Conservation (phyloP, 2,888 invertebrate genomes). For the Erebia palarica region DNA sequence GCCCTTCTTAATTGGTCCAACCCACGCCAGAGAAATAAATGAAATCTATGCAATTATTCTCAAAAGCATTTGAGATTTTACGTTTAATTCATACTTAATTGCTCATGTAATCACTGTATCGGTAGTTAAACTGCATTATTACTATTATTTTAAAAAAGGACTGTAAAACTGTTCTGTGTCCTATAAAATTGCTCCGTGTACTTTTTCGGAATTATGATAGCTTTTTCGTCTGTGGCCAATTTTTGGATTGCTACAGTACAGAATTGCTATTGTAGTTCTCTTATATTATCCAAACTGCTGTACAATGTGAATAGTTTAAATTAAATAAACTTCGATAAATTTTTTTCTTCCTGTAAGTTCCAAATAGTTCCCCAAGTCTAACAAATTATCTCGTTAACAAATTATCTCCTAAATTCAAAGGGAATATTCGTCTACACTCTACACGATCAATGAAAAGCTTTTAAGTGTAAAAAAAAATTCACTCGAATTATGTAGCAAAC, state of each 20-base stretch:
- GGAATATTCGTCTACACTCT: conserved; percentile 6
- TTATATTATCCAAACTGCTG: no score
- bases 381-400: no score
- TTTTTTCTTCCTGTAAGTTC: no score
- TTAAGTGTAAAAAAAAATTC: no score
- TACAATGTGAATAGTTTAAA: no score
- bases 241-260: no score
- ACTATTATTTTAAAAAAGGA: background rate
- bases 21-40: conserved; percentile 37
- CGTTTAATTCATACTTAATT: background rate
- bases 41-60: conserved; percentile 33
- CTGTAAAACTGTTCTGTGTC: no score
- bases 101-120: background rate
- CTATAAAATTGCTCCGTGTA: no score
- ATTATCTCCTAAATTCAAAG: conserved; percentile 18
- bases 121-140: background rate
- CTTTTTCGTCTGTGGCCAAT: no score
- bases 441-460: conserved; percentile 22
- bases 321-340: no score
- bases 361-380: background rate
- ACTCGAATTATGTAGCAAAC: conserved; percentile 18
- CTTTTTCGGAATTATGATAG: no score
- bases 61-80: conserved; percentile 12
- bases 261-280: no score
- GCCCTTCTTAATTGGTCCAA: conserved; percentile 39